These are phyloP conservation scores for Drosophila bipectinata DNA, from an alignment of 1,140 invertebrate genomes.

Conservation along the genomic window DNA sequence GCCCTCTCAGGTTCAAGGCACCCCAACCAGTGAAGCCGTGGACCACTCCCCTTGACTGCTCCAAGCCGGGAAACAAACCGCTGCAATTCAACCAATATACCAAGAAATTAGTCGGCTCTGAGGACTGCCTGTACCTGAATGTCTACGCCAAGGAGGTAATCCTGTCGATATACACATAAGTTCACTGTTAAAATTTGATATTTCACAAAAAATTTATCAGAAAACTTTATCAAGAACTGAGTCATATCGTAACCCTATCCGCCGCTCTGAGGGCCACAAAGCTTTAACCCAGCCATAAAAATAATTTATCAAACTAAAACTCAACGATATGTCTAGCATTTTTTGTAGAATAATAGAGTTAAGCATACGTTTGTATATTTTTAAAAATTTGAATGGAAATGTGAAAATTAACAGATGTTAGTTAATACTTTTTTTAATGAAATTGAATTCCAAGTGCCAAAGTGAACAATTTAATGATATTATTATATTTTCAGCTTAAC, in stretches of 20 bases:
- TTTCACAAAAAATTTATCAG: not conserved
- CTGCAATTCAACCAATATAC: conserved; percentile 60
- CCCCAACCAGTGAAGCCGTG: conserved; percentile 85
- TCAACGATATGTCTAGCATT: not conserved
- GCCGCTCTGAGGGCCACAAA: not conserved
- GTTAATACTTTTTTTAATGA: not conserved
- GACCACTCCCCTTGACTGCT: conserved; percentile 83
- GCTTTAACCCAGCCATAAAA: not conserved
- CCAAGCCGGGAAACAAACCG: conserved; percentile 46
- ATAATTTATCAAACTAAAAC: not conserved
- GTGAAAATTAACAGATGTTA: not conserved
- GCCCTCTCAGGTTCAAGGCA: conserved; percentile 86
- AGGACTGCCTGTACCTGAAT: conserved; percentile 86
- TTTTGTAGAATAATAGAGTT: no score
- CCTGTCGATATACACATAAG: no score
- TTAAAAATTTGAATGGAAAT: not conserved
- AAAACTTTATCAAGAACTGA: not conserved
- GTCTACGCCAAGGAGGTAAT: conserved; percentile 84
- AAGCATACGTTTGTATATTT: no score
- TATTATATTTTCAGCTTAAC: conserved; percentile 32
- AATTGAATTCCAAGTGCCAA: not conserved
- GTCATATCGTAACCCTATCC: not conserved
- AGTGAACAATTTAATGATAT: not conserved
- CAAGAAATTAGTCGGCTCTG: conserved; percentile 70
- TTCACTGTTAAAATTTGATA: no score